phyloP scores from a whole-genome alignment of 1,140 invertebrate genomes.

The Venustaconcha ellipsiformis region DNA sequence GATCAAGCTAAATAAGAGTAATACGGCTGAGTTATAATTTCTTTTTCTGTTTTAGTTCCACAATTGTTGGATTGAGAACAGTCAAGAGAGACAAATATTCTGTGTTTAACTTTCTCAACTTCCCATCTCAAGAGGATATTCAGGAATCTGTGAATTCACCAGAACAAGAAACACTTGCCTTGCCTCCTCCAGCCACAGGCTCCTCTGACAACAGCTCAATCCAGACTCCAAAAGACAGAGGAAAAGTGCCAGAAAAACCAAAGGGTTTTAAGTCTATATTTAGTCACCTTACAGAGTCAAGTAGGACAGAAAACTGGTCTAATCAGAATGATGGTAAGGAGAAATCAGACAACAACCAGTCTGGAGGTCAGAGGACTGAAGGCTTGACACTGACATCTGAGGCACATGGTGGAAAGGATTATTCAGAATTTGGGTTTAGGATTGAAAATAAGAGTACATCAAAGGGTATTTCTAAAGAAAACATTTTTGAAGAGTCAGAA shows the following conservation, averaged over 20 bases:
- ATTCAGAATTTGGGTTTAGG: too few relatives aligned
- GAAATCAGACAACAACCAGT: neutral
- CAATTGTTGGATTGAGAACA: conserved; percentile 61
- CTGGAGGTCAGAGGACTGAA: neutral
- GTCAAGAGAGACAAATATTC: conserved; percentile 78
- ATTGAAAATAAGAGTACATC: too few relatives aligned
- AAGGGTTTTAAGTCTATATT: conserved; percentile 31
- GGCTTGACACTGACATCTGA: too few relatives aligned
- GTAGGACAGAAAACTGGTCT: conserved; percentile 1
- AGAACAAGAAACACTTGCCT: neutral
- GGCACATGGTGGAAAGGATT: too few relatives aligned
- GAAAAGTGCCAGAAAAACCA: conserved; percentile 9
- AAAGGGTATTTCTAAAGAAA: too few relatives aligned
- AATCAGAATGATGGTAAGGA: conserved; percentile 9
- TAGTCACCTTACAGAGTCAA: conserved; percentile 13
- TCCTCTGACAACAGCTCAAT: too few relatives aligned
- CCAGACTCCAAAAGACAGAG: neutral
- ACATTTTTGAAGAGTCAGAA: too few relatives aligned
- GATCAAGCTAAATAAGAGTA: too few relatives aligned
- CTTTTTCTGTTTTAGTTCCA: conserved; percentile 51
- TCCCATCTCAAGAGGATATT: conserved; percentile 11
- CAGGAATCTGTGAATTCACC: conserved; percentile 3
- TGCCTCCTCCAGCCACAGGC: conserved; percentile 1
- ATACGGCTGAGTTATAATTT: neutral
- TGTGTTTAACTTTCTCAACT: conserved; percentile 81